These are phyloP conservation scores for Acropternis orthonyx DNA, from an alignment of 2,797 vertebrate species.

Conservation along the genomic window DNA sequence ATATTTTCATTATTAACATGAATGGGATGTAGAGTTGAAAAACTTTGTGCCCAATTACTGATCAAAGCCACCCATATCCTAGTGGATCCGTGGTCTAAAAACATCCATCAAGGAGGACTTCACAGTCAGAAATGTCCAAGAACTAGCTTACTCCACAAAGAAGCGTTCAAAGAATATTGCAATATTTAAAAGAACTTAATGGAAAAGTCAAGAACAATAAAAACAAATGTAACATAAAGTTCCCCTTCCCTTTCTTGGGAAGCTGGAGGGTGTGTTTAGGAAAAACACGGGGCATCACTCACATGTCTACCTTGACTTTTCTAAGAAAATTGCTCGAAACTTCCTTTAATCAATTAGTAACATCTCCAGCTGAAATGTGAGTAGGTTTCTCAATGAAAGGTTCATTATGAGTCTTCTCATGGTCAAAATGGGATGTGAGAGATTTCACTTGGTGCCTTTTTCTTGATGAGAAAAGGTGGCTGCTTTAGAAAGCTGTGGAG, in stretches of 20 bases:
- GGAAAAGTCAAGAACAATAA: not conserved
- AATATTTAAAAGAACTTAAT: not conserved
- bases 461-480: not conserved
- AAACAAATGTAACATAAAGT: not conserved
- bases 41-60: not conserved
- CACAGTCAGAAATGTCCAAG: not conserved
- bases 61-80: not conserved
- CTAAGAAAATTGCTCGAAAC: not conserved
- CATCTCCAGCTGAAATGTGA: not conserved
- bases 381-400: not conserved
- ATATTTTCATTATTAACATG: not conserved
- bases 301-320: not conserved
- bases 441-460: not conserved
- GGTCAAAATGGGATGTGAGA: not conserved
- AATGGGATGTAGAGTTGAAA: not conserved
- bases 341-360: not conserved
- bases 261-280: not conserved
- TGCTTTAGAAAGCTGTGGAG: not conserved
- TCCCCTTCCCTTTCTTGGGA: not conserved
- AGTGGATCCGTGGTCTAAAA: not conserved
- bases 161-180: not conserved
- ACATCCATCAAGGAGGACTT: not conserved
- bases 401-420: not conserved
- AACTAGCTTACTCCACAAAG: not conserved
- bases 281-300: not conserved